Base-by-base conservation (phyloP, 2,113 vertebrate species). In the Plecotus auritus region DNA sequence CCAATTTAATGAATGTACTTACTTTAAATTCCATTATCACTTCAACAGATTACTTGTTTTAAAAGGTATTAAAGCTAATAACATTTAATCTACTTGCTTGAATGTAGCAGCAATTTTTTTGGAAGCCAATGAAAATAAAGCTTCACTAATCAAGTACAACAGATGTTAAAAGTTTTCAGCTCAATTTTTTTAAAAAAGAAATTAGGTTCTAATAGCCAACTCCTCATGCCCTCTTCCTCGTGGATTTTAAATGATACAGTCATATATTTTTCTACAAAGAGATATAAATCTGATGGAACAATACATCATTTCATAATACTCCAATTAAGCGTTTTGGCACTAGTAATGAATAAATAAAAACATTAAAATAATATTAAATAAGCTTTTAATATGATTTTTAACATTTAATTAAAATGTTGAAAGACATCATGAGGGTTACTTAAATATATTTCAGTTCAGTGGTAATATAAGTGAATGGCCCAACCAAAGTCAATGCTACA, bases 51-150 rank as follows among this genome's bases (percentile, higher is more conserved):
- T 98, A 98, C 93, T 98, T 98, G 72, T 98, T 98, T 98, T 89
- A 98, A 98, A 98, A 97, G 73, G 73, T 98, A 98, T 97, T 98
- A 97, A 97, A 97, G 94, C 80, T 98, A 98, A 98, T 98, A 98
- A 70, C 88, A 96, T 98, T 98, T 98, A 97, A 98, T 98, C 96
- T 98, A 96, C 95, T 98, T 98, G 59, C 86, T 97, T 97, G 86
- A 98, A 97, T 92, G 67, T 96, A 97, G 87, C 90, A 90, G 69
- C 88, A 95, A 97, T 96, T 37, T 12, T 96, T 45, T 30, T 28
- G 37, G 82, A 97, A 98, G 30, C 26, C 93, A 94, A 70, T 91
- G 85, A 97, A 98, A 98, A 97, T 95, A 97, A 97, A 96, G 35
- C 87, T 97, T 98, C 72, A 95, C 69, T 97, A 98, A 97, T 97